Percentiles rank a stretch among this genome's conserved stretches.
phyloP scores from a whole-genome alignment of 2,888 invertebrate genomes.

The Phytoseiulus persimilis region DNA sequence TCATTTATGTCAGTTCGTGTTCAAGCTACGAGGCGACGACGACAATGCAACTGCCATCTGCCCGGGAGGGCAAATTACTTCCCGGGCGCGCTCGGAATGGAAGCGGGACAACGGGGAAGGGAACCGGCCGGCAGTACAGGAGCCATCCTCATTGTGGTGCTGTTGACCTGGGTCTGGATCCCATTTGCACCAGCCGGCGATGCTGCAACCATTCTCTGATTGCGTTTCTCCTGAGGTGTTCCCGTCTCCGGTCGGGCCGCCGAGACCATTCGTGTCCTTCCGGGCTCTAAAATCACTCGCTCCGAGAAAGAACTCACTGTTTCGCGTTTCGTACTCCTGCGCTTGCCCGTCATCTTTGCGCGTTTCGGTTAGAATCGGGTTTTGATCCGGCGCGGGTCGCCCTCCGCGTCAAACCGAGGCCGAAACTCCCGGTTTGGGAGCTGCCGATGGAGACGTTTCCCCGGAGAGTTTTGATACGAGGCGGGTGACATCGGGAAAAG shows the following conservation, averaged over 20 bases:
- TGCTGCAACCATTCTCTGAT: no score
- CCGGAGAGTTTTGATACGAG: neutral
- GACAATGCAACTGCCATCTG: neutral
- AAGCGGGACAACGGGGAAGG: neutral
- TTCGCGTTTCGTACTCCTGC: no score
- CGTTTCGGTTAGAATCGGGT: no score
- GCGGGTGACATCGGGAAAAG: neutral
- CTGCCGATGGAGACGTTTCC: neutral
- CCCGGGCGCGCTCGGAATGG: neutral
- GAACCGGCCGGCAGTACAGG: neutral
- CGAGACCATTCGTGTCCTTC: no score
- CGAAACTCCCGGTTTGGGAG: neutral
- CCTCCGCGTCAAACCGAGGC: neutral
- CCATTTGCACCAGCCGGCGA: neutral
- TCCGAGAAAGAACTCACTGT: no score
- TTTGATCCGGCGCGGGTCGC: no score
- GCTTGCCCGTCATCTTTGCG: no score
- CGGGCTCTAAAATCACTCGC: no score
- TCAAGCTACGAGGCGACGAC: neutral
- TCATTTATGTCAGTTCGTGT: conserved; percentile 5
- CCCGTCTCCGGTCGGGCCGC: no score
- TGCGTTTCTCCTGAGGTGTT: no score
- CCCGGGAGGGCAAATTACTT: neutral
- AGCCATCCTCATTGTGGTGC: neutral
- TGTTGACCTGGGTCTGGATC: neutral